Conservation (phyloP, 2,888 invertebrate species). For the Cosmia pyralina region DNA sequence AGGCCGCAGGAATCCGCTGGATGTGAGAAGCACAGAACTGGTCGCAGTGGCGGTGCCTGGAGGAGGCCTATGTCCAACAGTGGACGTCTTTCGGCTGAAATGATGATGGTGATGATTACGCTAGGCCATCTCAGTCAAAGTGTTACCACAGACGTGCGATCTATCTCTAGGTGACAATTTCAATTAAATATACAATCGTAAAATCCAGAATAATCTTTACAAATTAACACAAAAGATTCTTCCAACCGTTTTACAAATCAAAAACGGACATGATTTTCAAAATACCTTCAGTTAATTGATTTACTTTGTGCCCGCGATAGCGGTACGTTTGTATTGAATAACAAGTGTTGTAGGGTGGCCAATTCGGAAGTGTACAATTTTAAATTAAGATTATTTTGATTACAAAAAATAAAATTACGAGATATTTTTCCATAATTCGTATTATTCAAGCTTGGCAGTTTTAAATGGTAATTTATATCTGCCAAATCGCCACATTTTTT, state of each 20-base stretch:
- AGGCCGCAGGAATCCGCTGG: too few relatives aligned
- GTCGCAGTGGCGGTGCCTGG: too few relatives aligned
- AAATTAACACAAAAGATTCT: neutral
- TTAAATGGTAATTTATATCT: neutral
- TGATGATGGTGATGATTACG: neutral
- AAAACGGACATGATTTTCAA: slow-evolving; percentile 2
- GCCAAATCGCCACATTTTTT: neutral
- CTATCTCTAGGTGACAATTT: neutral
- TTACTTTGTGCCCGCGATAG: slow-evolving; percentile 18
- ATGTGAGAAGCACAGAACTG: too few relatives aligned
- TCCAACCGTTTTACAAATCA: neutral
- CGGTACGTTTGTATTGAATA: slow-evolving; percentile 4
- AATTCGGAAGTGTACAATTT: too few relatives aligned
- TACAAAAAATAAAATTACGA: too few relatives aligned
- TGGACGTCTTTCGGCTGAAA: too few relatives aligned
- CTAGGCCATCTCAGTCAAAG: neutral
- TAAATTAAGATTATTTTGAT: too few relatives aligned
- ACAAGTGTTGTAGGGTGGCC: neutral
- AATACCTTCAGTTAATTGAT: slow-evolving; percentile 24
- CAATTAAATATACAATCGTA: neutral
- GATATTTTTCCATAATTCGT: too few relatives aligned
- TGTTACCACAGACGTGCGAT: neutral
- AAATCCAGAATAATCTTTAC: neutral
- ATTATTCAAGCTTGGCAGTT: too few relatives aligned
- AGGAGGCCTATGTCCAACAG: too few relatives aligned